Evolutionary conservation across 2,888 invertebrate species (phyloP).

Genomic region (Dastarcus helophoroides): DNA sequence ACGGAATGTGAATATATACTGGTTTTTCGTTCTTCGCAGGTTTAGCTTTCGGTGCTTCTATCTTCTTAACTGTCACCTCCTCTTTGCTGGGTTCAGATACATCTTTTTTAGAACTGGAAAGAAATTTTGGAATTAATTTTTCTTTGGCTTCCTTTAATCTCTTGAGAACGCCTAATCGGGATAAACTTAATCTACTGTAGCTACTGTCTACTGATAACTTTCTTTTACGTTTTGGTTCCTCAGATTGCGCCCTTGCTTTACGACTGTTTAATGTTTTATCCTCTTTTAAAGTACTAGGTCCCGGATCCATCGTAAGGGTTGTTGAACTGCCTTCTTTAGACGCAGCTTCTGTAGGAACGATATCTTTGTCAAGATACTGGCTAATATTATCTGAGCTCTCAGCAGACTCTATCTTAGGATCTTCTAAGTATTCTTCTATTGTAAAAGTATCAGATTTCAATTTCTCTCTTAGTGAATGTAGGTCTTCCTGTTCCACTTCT

Average conservation of each 20-base stretch:
- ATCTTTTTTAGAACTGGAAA: slow-evolving; percentile 12
- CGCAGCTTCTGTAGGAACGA: slow-evolving; percentile 10
- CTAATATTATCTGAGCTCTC: slow-evolving; percentile 35
- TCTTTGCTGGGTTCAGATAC: slow-evolving; percentile 13
- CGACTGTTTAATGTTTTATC: slow-evolving; percentile 9
- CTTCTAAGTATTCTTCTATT: slow-evolving; percentile 14
- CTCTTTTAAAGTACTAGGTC: slow-evolving; percentile 5
- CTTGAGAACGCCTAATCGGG: slow-evolving; percentile 25
- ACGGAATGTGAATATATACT: slow-evolving; percentile 34
- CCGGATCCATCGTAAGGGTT: slow-evolving; percentile 8
- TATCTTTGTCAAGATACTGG: slow-evolving; percentile 35
- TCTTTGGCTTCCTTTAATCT: slow-evolving; percentile 29
- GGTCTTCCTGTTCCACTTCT: slow-evolving; percentile 9
- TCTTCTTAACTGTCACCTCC: slow-evolving; percentile 13
- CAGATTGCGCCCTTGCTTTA: slow-evolving; percentile 18
- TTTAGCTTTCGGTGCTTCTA: slow-evolving; percentile 7
- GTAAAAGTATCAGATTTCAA: slow-evolving; percentile 12
- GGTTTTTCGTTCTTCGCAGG: slow-evolving; percentile 20
- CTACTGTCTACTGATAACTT: slow-evolving; percentile 28
- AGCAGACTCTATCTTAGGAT: slow-evolving; percentile 24
- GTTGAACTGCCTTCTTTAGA: slow-evolving; percentile 8
- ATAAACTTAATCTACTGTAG: slow-evolving; percentile 27
- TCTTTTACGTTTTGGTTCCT: slow-evolving; percentile 23
- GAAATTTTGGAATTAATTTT: slow-evolving; percentile 23
- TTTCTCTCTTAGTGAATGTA: slow-evolving; percentile 11